Evolutionary conservation across 2,113 vertebrate species (phyloP), one percentile per base, ranked within the genome.

Genomic region (Menidia beryllina): DNA sequence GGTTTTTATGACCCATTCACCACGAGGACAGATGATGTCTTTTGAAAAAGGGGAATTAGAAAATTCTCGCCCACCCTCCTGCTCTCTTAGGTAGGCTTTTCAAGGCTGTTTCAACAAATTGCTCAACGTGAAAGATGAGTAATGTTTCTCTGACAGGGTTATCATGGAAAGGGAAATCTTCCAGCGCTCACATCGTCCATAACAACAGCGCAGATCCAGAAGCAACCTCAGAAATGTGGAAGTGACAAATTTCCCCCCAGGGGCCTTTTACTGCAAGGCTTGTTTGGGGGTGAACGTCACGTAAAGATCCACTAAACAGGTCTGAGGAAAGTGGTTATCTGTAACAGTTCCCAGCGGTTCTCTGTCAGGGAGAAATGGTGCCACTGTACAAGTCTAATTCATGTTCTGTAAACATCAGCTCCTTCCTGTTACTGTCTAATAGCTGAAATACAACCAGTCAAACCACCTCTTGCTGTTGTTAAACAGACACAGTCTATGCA

Each of bases 31-130:
- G 21, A 39, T 65, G 69, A 73, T 26, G 23, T 36, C 71, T 64
- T 79, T 76, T 76, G 65, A 68, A 23, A 34, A 21, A 51, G n/a
- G 19, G n/a, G 59, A 30, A 83, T 63, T 75, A 6, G n/a, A 17
- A 1, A 68, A 71, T 79, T 79, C n/a, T 71, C 58, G 34, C 17
- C 21, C 36, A 67, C 72, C 51, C 21, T 56, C 48, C 55, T 68
- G 52, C 13, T 1, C 45, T 57, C 54, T 66, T 34, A 57, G 51
- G 17, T 48, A 66, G 17, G 4, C 45, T 43, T 48, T 50, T 34
- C 26, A n/a, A 23, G 15, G 39, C 17, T 20, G 39, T 54, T 27
- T 36, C 20, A 26, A 20, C 43, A 39, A 41, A 21, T n/a, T 45
- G 12, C n/a, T 45, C 17, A 19, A 45, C 4, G 6, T 45, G 13